Percentiles rank a stretch among this genome's conserved stretches.
These are phyloP conservation scores for cat (Felis catus) DNA, from an alignment of 2,113 vertebrate species.

Conservation along the genomic window DNA sequence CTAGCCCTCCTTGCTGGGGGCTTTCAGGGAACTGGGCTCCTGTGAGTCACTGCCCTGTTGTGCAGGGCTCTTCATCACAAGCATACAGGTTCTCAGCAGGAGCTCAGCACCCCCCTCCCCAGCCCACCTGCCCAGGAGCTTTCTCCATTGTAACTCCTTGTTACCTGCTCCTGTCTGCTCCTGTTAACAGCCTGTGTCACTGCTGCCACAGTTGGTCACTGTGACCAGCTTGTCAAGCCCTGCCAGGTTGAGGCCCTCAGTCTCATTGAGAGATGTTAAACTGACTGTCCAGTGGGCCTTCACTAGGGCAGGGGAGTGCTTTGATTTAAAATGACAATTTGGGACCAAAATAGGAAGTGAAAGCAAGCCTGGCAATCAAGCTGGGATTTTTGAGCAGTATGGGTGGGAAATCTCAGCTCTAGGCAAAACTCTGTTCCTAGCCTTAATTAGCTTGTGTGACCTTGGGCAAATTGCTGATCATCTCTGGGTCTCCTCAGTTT, in stretches of 20 bases:
- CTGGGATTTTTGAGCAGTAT: background rate
- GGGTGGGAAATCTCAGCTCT: background rate
- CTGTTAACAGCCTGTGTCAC: background rate
- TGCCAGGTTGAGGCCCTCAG: background rate
- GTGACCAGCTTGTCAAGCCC: background rate
- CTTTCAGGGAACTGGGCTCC: background rate
- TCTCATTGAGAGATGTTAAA: background rate
- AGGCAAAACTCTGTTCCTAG: background rate
- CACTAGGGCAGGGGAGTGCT: background rate
- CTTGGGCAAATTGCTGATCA: background rate
- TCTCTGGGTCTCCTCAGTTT: background rate
- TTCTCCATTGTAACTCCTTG: background rate
- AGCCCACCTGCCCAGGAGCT: background rate
- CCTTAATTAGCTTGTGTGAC: background rate
- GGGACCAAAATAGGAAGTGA: background rate
- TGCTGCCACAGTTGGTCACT: background rate
- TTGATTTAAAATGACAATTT: slow-evolving; percentile 19
- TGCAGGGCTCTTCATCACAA: background rate
- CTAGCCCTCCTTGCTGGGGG: background rate
- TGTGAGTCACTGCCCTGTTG: background rate
- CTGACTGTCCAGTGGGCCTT: background rate
- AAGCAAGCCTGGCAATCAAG: background rate
- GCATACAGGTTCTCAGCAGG: background rate
- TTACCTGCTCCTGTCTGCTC: background rate
- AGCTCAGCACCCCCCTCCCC: background rate